Base-by-base conservation (phyloP, 2,888 invertebrate genomes). In the Brachypterus glaber region DNA sequence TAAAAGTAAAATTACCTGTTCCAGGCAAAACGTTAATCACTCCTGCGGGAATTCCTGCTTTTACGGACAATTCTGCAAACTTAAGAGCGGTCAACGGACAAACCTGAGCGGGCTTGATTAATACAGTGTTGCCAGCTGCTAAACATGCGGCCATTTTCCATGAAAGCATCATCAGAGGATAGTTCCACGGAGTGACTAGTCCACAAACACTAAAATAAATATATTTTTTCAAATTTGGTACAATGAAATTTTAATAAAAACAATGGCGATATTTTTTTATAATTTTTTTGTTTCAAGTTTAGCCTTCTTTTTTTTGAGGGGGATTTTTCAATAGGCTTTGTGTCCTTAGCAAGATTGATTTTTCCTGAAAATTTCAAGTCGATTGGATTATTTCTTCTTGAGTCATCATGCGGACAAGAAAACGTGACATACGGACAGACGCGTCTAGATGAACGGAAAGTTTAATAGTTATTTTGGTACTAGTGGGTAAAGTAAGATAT, bases 111-210 rank as follows among this genome's bases (percentile, higher is more conserved):
- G 96, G 96, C 64, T 96, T 96, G 64, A 95, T 87, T 1, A 96
- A 81, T 0, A 95, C 92, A 0, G 95, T 93, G 60, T 96, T 96
- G 21, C 96, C 96, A 5, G 95, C 93, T 0, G 95, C 93, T 31
- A 96, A 70, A 58, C 95, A 96, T 2, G 96, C 91, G 0, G 95
- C 93, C 91, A 95, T 92, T 66, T 96, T 96, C 95, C 95, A 96
- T 0, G 92, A 89, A 8, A 96, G 67, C 96, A 96, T 97, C 96
- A 97, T 96, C 7, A 97, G 69, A 0, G 96, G 96, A 63, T 96
- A 97, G 64, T 96, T 96, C 96, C 96, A 97, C 0, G 96, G 95
- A 0, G 93, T 93, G 11, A 96, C 79, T 11, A 96, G 68, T 0
- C 84, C 95, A 55, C 90, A 91, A 2, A 96, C 95, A 0, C 91